A percentile compares a stretch with the other conserved stretches of the same genome.
Evolutionary conservation across 2,113 vertebrate species (phyloP).

Genomic region (Entelurus aequoreus): DNA sequence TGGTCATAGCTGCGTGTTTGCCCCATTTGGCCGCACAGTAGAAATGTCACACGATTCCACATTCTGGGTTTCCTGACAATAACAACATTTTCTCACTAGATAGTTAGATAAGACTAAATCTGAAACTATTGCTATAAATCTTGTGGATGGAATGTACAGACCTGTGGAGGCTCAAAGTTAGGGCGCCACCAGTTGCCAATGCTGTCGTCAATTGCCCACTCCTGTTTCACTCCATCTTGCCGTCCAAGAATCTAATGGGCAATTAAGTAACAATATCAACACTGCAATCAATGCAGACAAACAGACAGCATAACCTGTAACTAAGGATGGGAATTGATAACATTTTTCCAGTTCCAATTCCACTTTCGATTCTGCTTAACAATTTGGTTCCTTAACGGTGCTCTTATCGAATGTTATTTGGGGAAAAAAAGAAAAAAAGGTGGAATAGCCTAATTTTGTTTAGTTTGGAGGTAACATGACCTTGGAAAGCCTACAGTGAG

Average conservation of each 20-base stretch:
- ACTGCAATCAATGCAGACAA: not conserved
- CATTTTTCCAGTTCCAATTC: no score
- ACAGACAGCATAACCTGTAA: not conserved
- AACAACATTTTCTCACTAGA: not conserved
- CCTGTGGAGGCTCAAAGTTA: slow-evolving; percentile 98
- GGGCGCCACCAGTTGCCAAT: slow-evolving; percentile 99
- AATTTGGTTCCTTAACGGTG: no score
- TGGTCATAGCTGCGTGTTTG: no score
- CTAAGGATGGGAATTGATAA: no score
- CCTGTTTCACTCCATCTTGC: slow-evolving; percentile 95
- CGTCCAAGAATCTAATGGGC: slow-evolving; percentile 87
- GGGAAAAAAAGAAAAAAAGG: no score
- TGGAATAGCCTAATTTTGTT: no score
- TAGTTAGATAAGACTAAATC: not conserved
- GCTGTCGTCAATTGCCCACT: slow-evolving; percentile 98
- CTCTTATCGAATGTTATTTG: no score
- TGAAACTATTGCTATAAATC: not conserved
- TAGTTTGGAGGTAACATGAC: no score
- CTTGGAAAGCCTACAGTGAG: no score
- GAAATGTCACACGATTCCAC: not conserved
- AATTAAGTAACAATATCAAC: slow-evolving; percentile 14
- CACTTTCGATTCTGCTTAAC: no score
- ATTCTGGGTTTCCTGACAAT: not conserved
- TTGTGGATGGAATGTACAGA: slow-evolving; percentile 41
- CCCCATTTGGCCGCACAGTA: no score